A percentile compares a stretch with the other conserved stretches of the same genome.
These are phyloP conservation scores for Mechanitis messenoides DNA, from an alignment of 2,888 invertebrate genomes.

Conservation along the genomic window DNA sequence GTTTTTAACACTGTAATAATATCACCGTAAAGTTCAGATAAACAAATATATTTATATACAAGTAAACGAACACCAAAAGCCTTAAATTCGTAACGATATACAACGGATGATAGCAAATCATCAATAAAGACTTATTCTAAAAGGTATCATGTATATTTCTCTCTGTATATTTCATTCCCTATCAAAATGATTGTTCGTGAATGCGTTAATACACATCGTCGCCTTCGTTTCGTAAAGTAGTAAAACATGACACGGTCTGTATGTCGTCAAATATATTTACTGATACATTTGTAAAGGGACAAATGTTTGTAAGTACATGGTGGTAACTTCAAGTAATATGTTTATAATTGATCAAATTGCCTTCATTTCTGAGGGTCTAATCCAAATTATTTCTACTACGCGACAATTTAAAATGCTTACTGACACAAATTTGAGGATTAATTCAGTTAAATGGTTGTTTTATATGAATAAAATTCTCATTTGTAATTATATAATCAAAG, in stretches of 20 bases:
- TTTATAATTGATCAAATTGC: slow-evolving; percentile 37
- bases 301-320: slow-evolving; percentile 6
- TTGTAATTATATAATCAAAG: neutral
- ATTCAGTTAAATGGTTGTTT: slow-evolving; percentile 9
- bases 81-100: neutral
- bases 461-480: neutral
- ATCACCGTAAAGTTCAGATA: too few relatives aligned
- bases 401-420: slow-evolving; percentile 30
- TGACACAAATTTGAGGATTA: slow-evolving; percentile 20
- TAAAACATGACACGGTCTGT: too few relatives aligned
- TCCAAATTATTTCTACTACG: slow-evolving; percentile 46
- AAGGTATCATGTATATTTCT: slow-evolving; percentile 3
- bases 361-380: slow-evolving; percentile 31
- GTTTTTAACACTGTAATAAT: too few relatives aligned
- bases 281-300: slow-evolving; percentile 14
- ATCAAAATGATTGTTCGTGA: slow-evolving; percentile 27
- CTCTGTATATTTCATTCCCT: slow-evolving; percentile 18
- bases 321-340: slow-evolving; percentile 32
- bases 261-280: neutral
- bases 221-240: slow-evolving; percentile 9
- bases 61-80: too few relatives aligned
- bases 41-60: too few relatives aligned
- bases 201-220: slow-evolving; percentile 18
- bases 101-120: neutral
- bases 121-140: slow-evolving; percentile 12